These are phyloP conservation scores for Petromus typicus DNA, from an alignment of 2,113 vertebrate genomes.

Conservation along the genomic window DNA sequence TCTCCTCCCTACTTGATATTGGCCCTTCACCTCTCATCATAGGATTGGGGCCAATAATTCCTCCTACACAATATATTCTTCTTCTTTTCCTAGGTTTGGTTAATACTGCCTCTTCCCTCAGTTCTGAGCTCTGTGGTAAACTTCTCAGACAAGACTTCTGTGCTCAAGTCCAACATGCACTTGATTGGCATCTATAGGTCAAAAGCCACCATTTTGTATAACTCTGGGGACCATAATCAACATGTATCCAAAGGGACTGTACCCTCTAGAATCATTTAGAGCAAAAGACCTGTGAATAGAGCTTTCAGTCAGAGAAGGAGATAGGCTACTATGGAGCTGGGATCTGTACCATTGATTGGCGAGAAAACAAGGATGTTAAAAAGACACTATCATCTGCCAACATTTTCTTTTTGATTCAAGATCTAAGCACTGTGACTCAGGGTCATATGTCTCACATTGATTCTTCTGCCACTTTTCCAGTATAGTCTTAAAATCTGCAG, in stretches of 20 bases:
- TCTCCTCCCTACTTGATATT: neutral
- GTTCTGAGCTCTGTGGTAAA: neutral
- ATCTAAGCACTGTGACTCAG: neutral
- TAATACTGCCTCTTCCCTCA: neutral
- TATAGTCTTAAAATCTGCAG: neutral
- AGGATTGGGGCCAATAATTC: neutral
- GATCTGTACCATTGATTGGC: neutral
- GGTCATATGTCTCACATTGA: neutral
- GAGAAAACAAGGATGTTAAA: neutral
- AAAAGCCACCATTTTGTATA: neutral
- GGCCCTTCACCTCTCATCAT: neutral
- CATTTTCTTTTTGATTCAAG: neutral
- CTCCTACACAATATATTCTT: neutral
- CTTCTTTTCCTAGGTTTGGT: neutral
- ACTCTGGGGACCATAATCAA: neutral
- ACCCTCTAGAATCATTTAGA: neutral
- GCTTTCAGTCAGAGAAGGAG: neutral
- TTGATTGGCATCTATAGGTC: neutral
- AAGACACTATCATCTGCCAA: neutral
- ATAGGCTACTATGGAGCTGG: neutral
- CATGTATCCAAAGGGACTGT: fast-evolving
- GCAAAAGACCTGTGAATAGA: neutral
- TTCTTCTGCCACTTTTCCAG: neutral
- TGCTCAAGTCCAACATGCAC: neutral
- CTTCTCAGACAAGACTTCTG: neutral